These are phyloP conservation scores for Drosophila rellima DNA, from an alignment of 2,888 invertebrate species.

Conservation along the genomic window DNA sequence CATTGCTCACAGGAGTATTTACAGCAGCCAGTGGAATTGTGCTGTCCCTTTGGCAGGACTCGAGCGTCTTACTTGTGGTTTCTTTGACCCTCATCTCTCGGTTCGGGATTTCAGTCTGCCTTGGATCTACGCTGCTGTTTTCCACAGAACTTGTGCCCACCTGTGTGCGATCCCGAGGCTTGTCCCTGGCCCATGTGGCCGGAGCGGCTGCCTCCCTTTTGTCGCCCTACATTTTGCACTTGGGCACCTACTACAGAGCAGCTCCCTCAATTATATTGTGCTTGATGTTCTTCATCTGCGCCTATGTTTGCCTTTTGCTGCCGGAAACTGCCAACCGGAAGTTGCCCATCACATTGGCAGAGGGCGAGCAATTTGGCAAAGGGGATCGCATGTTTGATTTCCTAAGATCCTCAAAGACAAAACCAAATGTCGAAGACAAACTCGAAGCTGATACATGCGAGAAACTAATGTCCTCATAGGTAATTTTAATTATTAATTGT, in stretches of 20 bases:
- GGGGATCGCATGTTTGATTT: constrained; percentile 65
- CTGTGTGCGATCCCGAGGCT: constrained; percentile 88
- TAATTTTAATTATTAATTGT: constrained; percentile 14
- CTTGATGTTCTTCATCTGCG: constrained; percentile 85
- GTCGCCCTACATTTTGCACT: constrained; percentile 87
- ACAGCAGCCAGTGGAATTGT: constrained; percentile 85
- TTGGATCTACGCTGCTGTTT: constrained; percentile 88
- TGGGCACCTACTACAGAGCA: constrained; percentile 84
- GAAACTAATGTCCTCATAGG: constrained; percentile 44
- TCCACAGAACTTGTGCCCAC: constrained; percentile 88
- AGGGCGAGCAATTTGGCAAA: constrained; percentile 61
- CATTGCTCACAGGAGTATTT: constrained; percentile 86
- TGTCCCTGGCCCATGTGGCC: constrained; percentile 88
- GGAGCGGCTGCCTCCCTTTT: constrained; percentile 88
- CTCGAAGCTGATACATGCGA: constrained; percentile 31
- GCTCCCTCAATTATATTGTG: constrained; percentile 87
- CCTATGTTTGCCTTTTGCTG: constrained; percentile 86
- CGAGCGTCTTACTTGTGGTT: constrained; percentile 82
- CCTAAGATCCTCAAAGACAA: constrained; percentile 9
- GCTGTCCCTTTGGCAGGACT: constrained; percentile 76
- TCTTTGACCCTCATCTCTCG: constrained; percentile 86
- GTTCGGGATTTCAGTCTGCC: constrained; percentile 87
- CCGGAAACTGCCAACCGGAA: constrained; percentile 87
- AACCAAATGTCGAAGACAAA: constrained; percentile 6
- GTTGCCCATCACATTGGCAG: constrained; percentile 58